Evolutionary conservation across 2,797 vertebrate species (phyloP).

Genomic region (Microctenopoma lineatum): DNA sequence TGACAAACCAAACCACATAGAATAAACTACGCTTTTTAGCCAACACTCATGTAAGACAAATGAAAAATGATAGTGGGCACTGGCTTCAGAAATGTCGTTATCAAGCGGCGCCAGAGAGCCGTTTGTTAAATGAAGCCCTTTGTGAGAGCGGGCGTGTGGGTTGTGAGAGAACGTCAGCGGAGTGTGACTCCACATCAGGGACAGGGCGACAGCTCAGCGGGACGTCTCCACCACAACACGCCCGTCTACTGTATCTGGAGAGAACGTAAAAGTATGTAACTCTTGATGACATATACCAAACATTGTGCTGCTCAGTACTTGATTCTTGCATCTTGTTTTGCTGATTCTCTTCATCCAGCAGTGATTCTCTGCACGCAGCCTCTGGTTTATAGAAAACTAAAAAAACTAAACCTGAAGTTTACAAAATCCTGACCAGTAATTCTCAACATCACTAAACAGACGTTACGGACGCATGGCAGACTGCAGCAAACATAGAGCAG

Average conservation of each 20-base stretch:
- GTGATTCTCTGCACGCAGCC: no score
- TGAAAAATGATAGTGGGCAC: not conserved
- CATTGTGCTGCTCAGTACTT: not conserved
- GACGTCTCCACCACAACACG: slow-evolving; percentile 20
- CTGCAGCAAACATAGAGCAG: not conserved
- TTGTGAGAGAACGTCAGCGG: slow-evolving; percentile 28
- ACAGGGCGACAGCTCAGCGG: slow-evolving; percentile 35
- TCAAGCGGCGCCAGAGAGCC: not conserved
- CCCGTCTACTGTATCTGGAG: not conserved
- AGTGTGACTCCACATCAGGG: slow-evolving; percentile 27
- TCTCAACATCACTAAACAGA: no score
- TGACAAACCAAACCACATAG: not conserved
- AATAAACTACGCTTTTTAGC: not conserved
- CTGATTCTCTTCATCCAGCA: not conserved
- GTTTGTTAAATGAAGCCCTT: slow-evolving; percentile 43
- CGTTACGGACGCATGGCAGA: not conserved
- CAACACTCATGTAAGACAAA: not conserved
- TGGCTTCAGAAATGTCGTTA: not conserved
- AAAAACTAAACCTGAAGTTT: no score
- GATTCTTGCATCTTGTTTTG: not conserved
- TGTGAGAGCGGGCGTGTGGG: slow-evolving; percentile 44
- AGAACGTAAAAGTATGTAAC: not conserved
- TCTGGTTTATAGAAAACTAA: not conserved
- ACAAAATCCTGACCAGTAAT: no score
- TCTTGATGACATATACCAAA: not conserved